These are phyloP conservation scores for Harpagoxenus sublaevis DNA, from an alignment of 2,888 invertebrate genomes.

Conservation along the genomic window DNA sequence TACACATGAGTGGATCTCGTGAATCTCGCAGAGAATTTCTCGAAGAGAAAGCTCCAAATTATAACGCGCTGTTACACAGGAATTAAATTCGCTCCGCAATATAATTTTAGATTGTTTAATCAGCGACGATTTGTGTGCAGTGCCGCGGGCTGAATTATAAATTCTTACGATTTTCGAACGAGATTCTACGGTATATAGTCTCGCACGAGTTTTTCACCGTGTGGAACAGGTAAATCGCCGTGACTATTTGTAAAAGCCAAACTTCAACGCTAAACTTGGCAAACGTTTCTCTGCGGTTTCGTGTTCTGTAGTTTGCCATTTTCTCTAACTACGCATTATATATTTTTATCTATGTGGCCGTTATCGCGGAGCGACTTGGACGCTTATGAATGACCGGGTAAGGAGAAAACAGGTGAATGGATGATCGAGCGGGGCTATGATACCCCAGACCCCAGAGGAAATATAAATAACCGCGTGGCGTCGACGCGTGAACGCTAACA, in stretches of 20 bases:
- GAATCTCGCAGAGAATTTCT: background rate
- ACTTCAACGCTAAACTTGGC: background rate
- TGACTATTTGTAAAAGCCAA: background rate
- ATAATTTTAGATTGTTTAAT: background rate
- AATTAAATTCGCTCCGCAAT: background rate
- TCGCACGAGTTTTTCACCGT: background rate
- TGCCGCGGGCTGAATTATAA: background rate
- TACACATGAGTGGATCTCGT: no score
- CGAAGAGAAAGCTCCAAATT: background rate
- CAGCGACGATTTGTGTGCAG: background rate
- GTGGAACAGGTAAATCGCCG: background rate
- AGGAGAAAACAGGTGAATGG: background rate
- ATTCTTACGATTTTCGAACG: background rate
- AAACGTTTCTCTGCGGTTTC: background rate
- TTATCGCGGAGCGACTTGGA: background rate
- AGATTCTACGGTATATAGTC: background rate
- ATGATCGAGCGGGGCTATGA: background rate
- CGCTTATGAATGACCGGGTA: background rate
- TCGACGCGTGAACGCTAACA: background rate
- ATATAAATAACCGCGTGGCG: conserved; percentile 28
- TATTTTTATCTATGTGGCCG: background rate
- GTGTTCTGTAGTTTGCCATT: background rate
- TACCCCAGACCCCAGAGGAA: background rate
- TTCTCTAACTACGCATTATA: background rate
- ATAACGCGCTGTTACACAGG: background rate